Conservation (phyloP, 2,113 vertebrate genomes). For the Scomber scombrus region DNA sequence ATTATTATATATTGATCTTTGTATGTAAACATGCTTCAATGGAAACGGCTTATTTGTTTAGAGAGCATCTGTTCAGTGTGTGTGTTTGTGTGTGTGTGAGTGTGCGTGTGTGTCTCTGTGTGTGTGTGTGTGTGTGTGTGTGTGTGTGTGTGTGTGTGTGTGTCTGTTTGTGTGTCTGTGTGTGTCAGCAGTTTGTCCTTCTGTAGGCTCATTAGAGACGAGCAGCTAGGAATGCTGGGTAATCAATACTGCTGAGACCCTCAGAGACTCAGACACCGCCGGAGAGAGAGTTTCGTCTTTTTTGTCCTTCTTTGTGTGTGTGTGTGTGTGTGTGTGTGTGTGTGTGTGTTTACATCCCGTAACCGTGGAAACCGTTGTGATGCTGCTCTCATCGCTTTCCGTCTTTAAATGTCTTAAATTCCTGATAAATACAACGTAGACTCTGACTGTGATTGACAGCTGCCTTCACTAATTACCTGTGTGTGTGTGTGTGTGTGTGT, state of each 20-base stretch:
- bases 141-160: constrained; percentile 25
- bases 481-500: too few relatives aligned
- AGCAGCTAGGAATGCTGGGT: constrained; percentile 63
- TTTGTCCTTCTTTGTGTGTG: constrained; percentile 27
- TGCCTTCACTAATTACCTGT: too few relatives aligned
- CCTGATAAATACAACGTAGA: too few relatives aligned
- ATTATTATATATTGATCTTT: background rate
- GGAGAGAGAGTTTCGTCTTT: constrained; percentile 34
- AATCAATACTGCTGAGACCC: constrained; percentile 62
- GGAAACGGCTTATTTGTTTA: constrained; percentile 7
- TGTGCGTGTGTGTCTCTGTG: background rate
- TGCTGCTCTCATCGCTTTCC: background rate
- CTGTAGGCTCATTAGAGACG: constrained; percentile 55
- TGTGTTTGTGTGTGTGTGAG: background rate
- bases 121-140: background rate
- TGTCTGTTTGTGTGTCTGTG: background rate
- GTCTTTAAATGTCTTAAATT: too few relatives aligned
- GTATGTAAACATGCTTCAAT: background rate
- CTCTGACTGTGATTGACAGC: too few relatives aligned
- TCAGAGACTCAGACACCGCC: constrained; percentile 33
- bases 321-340: background rate
- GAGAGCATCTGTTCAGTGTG: constrained; percentile 10
- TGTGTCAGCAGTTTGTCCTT: constrained; percentile 67
- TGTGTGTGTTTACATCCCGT: constrained; percentile 24
- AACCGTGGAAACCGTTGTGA: constrained; percentile 14